Evolutionary conservation across 35 echinoderm and acorn worm genomes (phyloP).

Genomic region (Amphiura filiformis): DNA sequence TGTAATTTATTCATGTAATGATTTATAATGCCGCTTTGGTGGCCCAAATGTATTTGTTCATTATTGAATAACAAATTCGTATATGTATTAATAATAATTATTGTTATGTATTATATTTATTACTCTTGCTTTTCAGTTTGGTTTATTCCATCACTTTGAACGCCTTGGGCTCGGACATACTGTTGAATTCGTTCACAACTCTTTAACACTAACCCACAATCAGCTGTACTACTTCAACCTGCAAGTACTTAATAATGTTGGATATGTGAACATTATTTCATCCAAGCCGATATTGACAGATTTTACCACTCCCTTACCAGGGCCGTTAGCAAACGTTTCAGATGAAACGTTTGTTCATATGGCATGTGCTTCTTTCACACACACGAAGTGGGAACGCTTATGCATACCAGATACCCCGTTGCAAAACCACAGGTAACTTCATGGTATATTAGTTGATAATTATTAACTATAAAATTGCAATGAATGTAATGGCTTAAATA

Average conservation of each 20-base stretch:
- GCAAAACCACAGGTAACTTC: slow-evolving; percentile 47
- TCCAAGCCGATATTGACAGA: slow-evolving; percentile 17
- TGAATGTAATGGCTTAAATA: no score
- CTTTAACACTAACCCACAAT: slow-evolving; percentile 21
- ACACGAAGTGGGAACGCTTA: slow-evolving; percentile 28
- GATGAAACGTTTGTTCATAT: slow-evolving; percentile 24
- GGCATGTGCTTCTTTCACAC: slow-evolving; percentile 18
- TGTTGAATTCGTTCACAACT: slow-evolving; percentile 22
- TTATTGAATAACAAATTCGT: no score
- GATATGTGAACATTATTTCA: slow-evolving; percentile 25
- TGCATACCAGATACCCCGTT: slow-evolving; percentile 45
- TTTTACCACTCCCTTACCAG: slow-evolving; percentile 43
- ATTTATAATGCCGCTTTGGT: no score
- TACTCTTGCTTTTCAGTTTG: neutral
- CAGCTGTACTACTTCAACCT: slow-evolving; percentile 54
- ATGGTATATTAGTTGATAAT: no score
- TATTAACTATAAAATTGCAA: no score
- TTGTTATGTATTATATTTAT: no score
- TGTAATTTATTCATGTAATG: no score
- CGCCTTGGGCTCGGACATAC: slow-evolving; percentile 47
- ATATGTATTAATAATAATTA: no score
- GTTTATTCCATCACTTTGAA: slow-evolving; percentile 37
- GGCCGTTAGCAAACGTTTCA: neutral
- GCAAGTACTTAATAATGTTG: slow-evolving; percentile 17
- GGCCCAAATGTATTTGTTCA: no score